Percentiles rank a stretch among this genome's conserved stretches.
These are phyloP conservation scores for Zootermopsis nevadensis DNA, from an alignment of 2,888 invertebrate species.

Conservation along the genomic window DNA sequence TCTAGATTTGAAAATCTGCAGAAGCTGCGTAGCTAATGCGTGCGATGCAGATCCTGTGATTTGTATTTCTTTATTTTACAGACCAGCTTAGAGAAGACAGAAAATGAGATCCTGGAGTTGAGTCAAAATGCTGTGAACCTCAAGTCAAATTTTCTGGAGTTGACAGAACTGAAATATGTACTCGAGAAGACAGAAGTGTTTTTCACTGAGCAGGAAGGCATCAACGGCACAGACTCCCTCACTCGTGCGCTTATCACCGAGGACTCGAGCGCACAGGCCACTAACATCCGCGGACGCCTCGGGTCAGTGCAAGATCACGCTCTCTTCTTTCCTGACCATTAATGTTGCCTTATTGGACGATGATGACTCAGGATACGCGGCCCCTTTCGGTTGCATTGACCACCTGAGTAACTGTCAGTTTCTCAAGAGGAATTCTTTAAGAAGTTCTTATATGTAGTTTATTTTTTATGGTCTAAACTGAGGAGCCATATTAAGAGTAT, in stretches of 20 bases:
- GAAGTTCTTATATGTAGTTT: too few species aligned
- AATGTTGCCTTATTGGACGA: too few species aligned
- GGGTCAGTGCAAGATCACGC: constrained; percentile 60
- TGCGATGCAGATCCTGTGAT: not conserved
- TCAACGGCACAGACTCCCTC: constrained; percentile 72
- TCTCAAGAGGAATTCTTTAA: too few species aligned
- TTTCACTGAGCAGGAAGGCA: constrained; percentile 85
- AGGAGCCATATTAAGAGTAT: too few species aligned
- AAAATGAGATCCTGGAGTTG: constrained; percentile 93
- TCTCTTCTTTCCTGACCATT: too few species aligned
- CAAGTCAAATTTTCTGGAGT: constrained; percentile 90
- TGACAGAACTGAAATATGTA: constrained; percentile 91
- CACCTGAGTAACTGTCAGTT: too few species aligned
- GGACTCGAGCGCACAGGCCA: constrained; percentile 59
- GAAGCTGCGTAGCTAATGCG: too few species aligned
- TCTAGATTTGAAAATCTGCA: too few species aligned
- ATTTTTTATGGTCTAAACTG: too few species aligned
- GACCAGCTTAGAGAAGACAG: constrained; percentile 94
- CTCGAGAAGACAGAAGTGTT: constrained; percentile 92
- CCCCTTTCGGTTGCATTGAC: too few species aligned
- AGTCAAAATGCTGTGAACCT: constrained; percentile 93
- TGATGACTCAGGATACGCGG: too few species aligned
- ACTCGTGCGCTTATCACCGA: constrained; percentile 70
- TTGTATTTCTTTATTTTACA: constrained; percentile 60
- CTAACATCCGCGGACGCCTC: constrained; percentile 60